Evolutionary conservation across 2,797 vertebrate species (phyloP), one percentile per base, ranked within the genome.

Genomic region (Tragopan temminckii): DNA sequence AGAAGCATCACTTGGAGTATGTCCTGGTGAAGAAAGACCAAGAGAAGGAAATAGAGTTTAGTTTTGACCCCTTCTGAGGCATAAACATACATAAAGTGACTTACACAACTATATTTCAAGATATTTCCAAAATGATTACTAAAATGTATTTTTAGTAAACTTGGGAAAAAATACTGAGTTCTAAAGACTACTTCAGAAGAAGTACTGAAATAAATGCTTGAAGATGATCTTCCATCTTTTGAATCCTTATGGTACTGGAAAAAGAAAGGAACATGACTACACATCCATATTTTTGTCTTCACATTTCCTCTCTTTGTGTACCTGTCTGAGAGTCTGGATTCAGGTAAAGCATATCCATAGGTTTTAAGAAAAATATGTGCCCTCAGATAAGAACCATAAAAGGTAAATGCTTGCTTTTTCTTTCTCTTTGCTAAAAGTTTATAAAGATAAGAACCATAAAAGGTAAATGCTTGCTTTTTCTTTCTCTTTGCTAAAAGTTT

Each of bases 121-220:
- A 48, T 68, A 48, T 69, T 75, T 72, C 3, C 9, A 1, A 0
- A 72, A 38, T 38, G 0, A 55, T 70, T 71, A n/a, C 2, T 21
- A 52, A 42, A 71, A 10, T 16, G 6, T 11, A 18, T 48, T 63
- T 48, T 50, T 29, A 64, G 19, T 53, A 46, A 58, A 48, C 7
- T 3, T 27, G 55, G 14, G 8, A n/a, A 69, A 61, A 12, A 42
- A 40, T 21, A 29, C 3, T 57, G 18, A 57, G n/a, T 21, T 33
- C n/a, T 57, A n/a, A 57, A 33, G 52, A 53, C 18, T 55, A 19
- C 18, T 55, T 55, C 53, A 55, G 53, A 55, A 55, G 19, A n/a
- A 33, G n/a, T 33, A 68, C 18, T 78, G 58, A 77, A 62, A 5
- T 25, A 68, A 67, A 64, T 36, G 8, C 2, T 66, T 69, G 40